These are phyloP conservation scores for Glaucopsyche alexis DNA, from an alignment of 2,888 invertebrate species.

Conservation along the genomic window DNA sequence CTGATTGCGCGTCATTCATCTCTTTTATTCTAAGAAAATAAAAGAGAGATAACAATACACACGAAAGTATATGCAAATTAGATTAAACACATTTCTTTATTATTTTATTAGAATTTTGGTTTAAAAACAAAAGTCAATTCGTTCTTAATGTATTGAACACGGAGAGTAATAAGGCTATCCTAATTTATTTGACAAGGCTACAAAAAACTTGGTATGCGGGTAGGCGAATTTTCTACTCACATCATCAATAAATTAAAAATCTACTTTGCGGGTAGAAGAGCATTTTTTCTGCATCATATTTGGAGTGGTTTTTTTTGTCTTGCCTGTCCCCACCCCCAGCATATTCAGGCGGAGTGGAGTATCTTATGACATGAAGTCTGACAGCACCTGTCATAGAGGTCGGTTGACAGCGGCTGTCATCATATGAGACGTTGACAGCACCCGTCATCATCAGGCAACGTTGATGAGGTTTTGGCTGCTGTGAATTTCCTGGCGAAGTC, in stretches of 20 bases:
- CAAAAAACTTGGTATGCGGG: neutral
- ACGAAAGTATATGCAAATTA: neutral
- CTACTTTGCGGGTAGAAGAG: neutral
- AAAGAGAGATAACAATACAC: neutral
- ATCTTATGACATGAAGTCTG: neutral
- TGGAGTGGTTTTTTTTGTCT: neutral
- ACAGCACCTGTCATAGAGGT: neutral
- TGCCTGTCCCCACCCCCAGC: neutral
- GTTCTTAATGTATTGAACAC: constrained; percentile 4
- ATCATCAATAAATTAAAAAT: neutral
- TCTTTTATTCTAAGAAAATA: constrained; percentile 1
- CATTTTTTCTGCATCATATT: neutral
- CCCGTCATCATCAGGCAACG: constrained; percentile 51
- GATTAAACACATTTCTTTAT: neutral
- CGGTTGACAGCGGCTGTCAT: neutral
- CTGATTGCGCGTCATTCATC: neutral
- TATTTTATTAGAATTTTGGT: neutral
- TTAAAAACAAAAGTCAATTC: neutral
- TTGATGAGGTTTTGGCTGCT: constrained; percentile 47
- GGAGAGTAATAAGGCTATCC: neutral
- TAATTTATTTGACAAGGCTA: neutral
- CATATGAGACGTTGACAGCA: constrained; percentile 9
- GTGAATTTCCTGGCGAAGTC: constrained; percentile 45
- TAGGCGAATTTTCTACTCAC: neutral
- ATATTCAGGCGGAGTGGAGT: neutral